Evolutionary conservation across 1,140 invertebrate species (phyloP).

Genomic region (Pseudachorutes palmiensis): DNA sequence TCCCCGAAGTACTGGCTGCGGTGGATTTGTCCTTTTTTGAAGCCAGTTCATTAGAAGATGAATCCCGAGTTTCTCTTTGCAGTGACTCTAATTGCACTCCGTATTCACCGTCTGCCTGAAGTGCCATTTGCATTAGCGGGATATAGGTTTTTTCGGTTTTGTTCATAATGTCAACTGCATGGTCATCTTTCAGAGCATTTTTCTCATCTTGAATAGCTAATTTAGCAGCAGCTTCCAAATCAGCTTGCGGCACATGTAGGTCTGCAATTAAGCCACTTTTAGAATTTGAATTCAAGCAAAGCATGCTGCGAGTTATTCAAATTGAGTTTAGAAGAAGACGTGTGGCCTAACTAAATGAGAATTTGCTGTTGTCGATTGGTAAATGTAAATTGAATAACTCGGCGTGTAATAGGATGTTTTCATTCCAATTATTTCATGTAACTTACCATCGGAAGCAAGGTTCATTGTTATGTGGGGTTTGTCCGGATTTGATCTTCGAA

Average conservation of each 20-base stretch:
- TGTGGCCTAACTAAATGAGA: too few species aligned
- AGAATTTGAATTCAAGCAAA: too few species aligned
- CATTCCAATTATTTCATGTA: neutral
- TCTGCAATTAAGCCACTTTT: constrained; percentile 15
- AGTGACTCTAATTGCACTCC: neutral
- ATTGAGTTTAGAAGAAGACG: too few species aligned
- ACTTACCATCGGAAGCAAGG: neutral
- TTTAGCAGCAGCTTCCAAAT: constrained; percentile 24
- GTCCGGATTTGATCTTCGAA: neutral
- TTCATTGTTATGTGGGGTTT: too few species aligned
- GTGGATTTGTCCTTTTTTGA: neutral
- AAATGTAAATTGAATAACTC: too few species aligned
- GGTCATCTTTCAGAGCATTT: neutral
- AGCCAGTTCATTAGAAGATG: too few species aligned
- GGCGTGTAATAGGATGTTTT: too few species aligned
- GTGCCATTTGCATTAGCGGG: neutral
- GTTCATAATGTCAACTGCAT: neutral
- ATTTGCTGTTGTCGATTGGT: too few species aligned
- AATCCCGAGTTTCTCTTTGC: constrained; percentile 3
- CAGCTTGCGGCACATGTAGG: constrained; percentile 16
- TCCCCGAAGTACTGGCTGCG: neutral
- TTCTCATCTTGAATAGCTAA: constrained; percentile 18
- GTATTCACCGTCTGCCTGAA: neutral
- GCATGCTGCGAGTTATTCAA: too few species aligned
- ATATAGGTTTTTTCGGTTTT: neutral